Conservation (phyloP, 2,113 vertebrate species). For the Dasypus novemcinctus region DNA sequence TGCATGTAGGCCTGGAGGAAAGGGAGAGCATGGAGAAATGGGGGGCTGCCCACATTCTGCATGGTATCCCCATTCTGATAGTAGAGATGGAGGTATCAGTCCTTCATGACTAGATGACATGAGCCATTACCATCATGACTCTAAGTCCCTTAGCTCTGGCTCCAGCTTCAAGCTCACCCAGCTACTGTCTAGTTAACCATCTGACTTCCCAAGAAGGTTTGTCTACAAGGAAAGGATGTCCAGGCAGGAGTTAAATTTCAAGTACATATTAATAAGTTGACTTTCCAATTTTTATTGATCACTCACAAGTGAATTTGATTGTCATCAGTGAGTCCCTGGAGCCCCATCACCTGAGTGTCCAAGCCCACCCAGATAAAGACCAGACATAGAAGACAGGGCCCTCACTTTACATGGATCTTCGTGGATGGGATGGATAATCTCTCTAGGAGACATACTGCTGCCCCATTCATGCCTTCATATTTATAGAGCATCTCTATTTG, state of each 20-base stretch:
- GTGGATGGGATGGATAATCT: too few species aligned
- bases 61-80: too few species aligned
- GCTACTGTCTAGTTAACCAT: neutral
- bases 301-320: neutral
- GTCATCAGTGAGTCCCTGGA: neutral
- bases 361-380: neutral
- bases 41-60: neutral
- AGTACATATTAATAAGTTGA: neutral
- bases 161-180: neutral
- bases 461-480: neutral
- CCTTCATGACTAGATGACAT: neutral
- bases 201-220: neutral
- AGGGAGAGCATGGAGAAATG: neutral
- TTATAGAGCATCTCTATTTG: neutral
- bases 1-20: neutral
- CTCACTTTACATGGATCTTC: neutral
- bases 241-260: neutral
- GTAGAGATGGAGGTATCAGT: neutral
- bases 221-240: neutral
- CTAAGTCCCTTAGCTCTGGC: neutral
- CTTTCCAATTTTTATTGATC: neutral
- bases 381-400: neutral
- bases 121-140: neutral
- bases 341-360: neutral
- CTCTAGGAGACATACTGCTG: neutral